A percentile compares a stretch with the other conserved stretches of the same genome.
Evolutionary conservation across 2,888 invertebrate genomes (phyloP).

Genomic region (Cosmia trapezina): DNA sequence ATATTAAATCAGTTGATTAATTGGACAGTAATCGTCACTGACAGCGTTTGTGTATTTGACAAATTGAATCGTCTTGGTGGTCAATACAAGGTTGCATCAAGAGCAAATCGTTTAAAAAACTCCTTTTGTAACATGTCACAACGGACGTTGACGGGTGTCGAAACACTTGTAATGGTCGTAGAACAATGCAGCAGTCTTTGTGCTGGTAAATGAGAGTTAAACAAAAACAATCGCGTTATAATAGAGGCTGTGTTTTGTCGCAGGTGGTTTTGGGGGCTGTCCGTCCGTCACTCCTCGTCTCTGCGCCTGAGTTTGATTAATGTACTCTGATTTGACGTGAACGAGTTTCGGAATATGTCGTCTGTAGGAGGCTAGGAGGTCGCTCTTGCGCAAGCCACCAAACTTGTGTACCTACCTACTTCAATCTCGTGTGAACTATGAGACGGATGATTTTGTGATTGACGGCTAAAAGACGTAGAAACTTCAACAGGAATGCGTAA

Average conservation of each 20-base stretch:
- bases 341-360: slow-evolving; percentile 72
- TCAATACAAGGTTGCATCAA: slow-evolving; percentile 78
- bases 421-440: slow-evolving; percentile 52
- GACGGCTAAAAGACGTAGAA: too few relatives aligned
- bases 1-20: slow-evolving; percentile 50
- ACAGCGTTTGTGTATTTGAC: slow-evolving; percentile 70
- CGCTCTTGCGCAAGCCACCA: slow-evolving; percentile 54
- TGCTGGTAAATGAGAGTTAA: slow-evolving; percentile 78
- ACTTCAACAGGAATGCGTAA: too few relatives aligned
- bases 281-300: slow-evolving; percentile 77
- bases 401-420: slow-evolving; percentile 46
- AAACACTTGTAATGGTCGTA: slow-evolving; percentile 82
- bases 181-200: slow-evolving; percentile 82
- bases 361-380: slow-evolving; percentile 71
- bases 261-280: slow-evolving; percentile 82
- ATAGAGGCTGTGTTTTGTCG: slow-evolving; percentile 82
- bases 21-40: slow-evolving; percentile 57
- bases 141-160: slow-evolving; percentile 84
- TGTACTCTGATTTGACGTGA: slow-evolving; percentile 75
- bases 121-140: slow-evolving; percentile 82
- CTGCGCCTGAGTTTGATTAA: slow-evolving; percentile 79
- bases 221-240: slow-evolving; percentile 83
- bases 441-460: slow-evolving; percentile 25
- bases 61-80: slow-evolving; percentile 70
- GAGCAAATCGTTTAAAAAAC: slow-evolving; percentile 71